Base-by-base conservation (phyloP, 1,140 invertebrate genomes). In the Cataglyphis hispanica region DNA sequence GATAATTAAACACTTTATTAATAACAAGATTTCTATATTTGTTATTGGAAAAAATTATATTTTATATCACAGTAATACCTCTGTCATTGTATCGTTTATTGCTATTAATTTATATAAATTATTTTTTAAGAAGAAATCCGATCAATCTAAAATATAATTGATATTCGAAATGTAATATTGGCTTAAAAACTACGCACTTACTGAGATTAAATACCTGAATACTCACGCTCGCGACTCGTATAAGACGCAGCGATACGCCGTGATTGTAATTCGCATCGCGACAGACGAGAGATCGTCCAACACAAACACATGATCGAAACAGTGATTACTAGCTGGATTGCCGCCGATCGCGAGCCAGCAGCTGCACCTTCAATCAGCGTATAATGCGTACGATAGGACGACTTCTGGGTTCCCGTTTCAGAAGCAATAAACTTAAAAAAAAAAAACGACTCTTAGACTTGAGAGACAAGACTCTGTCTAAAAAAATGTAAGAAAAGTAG, bases 301-400 rank as follows among this genome's bases (percentile, higher is more conserved):
- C 84, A 86, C 84, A 86, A 89, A 91, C 87, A 91, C 87, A 91
- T 78, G 88, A 91, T 89, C 86, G 89, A n/a, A n/a, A 83, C 89
- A 85, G 75, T 85, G 89, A 91, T 91, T 90, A 86, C 87, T 80
- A 70, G 81, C 67, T 85, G 50, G 66, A 46, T 27, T 64, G 63
- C 80, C 80, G 63, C 53, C 84, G 37, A 75, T 81, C 60, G 22
- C 50, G 75, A 76, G 84, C 37, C 66, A 61, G 70, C 87, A 75
- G 85, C 76, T 86, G 77, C 84, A 78, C 84, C 84, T 89, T 87
- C 61, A 87, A 86, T 89, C 88, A 89, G 67, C 84, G 78, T 88
- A 64, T 72, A 87, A 46, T 50, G 31, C 37, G 31, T 66, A 58
- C 37, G 19, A 72, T 70, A 84, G 56, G 56, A 84, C 10, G 25